Conservation (phyloP, 2,888 invertebrate genomes). For the Toxonevra muliebris region DNA sequence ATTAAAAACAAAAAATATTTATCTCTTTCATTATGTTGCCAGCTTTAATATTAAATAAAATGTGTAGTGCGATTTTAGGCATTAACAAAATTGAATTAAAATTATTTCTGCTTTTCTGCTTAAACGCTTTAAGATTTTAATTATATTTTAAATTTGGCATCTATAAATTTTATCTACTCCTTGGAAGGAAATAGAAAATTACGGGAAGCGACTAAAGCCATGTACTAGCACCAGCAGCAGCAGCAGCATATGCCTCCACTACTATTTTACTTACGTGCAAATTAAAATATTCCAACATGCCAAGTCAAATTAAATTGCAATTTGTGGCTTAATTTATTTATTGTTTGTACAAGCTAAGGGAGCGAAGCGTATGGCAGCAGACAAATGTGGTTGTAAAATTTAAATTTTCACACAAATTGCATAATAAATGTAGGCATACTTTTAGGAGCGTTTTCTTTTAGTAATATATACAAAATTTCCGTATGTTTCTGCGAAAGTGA, state of each 20-base stretch:
- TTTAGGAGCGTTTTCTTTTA: too few species aligned
- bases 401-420: too few species aligned
- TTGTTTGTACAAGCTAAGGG: too few species aligned
- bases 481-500: too few species aligned
- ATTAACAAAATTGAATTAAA: not conserved
- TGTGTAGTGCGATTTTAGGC: conserved; percentile 18
- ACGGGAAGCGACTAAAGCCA: conserved; percentile 16
- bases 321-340: conserved; percentile 42
- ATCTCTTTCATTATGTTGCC: not conserved
- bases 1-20: not conserved
- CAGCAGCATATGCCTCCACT: not conserved
- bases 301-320: conserved; percentile 40
- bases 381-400: too few species aligned
- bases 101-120: too few species aligned
- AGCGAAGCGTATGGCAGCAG: too few species aligned
- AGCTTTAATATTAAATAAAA: not conserved
- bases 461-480: too few species aligned
- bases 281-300: conserved; percentile 30
- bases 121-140: conserved; percentile 17
- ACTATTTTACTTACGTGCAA: conserved; percentile 2
- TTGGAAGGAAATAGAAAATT: conserved; percentile 2
- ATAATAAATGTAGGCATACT: too few species aligned
- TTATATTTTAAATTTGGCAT: conserved; percentile 30
- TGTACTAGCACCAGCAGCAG: not conserved
- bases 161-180: conserved; percentile 28